These are phyloP conservation scores for Lasioglossum baleicum DNA, from an alignment of 1,140 invertebrate species.

Conservation along the genomic window DNA sequence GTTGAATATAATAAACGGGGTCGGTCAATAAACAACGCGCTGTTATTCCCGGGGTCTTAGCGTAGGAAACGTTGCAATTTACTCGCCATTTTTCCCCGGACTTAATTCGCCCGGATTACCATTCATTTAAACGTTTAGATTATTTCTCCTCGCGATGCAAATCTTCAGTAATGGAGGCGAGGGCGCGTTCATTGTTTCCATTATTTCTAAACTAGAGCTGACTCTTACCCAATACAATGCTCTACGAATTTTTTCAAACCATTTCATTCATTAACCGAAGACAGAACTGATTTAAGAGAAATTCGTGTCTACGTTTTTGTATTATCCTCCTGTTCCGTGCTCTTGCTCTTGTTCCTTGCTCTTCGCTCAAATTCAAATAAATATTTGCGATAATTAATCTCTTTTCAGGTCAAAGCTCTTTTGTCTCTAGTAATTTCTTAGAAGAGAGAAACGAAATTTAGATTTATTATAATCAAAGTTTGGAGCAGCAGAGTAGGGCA, in stretches of 20 bases:
- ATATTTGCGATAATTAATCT: too few relatives aligned
- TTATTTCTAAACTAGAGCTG: background rate
- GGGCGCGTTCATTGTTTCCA: background rate
- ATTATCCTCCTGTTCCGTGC: too few relatives aligned
- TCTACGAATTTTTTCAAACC: background rate
- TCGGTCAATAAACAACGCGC: slow-evolving; percentile 1
- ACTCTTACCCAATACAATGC: background rate
- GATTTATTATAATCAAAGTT: too few relatives aligned
- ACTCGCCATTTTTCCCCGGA: slow-evolving; percentile 2
- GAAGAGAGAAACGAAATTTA: too few relatives aligned
- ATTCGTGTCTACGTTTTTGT: background rate
- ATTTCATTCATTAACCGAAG: too few relatives aligned
- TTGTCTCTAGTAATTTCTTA: too few relatives aligned
- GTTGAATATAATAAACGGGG: slow-evolving; percentile 3
- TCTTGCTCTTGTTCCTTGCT: too few relatives aligned
- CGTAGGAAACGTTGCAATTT: background rate
- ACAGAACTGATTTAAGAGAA: background rate
- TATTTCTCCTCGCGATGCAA: background rate
- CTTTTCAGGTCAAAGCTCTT: too few relatives aligned
- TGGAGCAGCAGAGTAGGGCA: too few relatives aligned
- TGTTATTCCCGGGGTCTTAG: background rate
- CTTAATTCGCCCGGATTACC: slow-evolving; percentile 1
- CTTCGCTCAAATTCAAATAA: too few relatives aligned
- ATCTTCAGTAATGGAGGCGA: background rate
- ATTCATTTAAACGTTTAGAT: slow-evolving; percentile 6